A percentile compares a stretch with the other conserved stretches of the same genome.
phyloP scores from a whole-genome alignment of 2,797 vertebrate genomes.

The Philypnodon macrostomus region DNA sequence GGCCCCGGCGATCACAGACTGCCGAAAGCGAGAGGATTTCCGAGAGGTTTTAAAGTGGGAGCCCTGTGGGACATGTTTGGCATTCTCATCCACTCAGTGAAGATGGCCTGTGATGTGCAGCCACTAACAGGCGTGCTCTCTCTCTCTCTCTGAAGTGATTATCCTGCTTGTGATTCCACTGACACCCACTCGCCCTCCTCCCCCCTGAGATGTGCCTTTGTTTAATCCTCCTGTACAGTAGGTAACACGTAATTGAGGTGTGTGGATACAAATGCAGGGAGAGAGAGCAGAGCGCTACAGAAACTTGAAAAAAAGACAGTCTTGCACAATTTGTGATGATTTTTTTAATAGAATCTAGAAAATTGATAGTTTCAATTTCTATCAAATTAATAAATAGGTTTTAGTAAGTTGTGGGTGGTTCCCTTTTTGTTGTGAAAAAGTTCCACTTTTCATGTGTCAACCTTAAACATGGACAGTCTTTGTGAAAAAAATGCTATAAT shows the following conservation, averaged over 20 bases:
- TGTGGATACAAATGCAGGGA: slow-evolving; percentile 60
- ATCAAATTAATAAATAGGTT: no score
- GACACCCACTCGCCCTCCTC: slow-evolving; percentile 72
- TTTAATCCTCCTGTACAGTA: slow-evolving; percentile 75
- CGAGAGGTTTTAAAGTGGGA: slow-evolving; percentile 71
- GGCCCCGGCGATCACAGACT: slow-evolving; percentile 64
- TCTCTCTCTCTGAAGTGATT: slow-evolving; percentile 77
- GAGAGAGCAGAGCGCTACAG: slow-evolving; percentile 52
- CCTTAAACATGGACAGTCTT: no score
- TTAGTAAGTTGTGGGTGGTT: no score
- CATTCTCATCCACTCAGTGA: slow-evolving; percentile 75
- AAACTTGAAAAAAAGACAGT: slow-evolving; percentile 39
- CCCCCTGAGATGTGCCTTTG: slow-evolving; percentile 72
- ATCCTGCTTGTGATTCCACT: slow-evolving; percentile 76
- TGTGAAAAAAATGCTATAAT: no score
- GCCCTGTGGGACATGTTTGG: slow-evolving; percentile 74
- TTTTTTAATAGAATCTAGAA: no score
- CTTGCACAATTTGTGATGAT: no score
- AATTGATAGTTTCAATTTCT: no score
- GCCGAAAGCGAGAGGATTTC: slow-evolving; percentile 76
- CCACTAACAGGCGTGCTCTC: slow-evolving; percentile 67
- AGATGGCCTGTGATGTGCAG: slow-evolving; percentile 75
- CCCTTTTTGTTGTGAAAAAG: no score
- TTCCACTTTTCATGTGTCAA: no score
- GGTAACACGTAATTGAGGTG: slow-evolving; percentile 74